Percentiles rank a stretch among this genome's conserved stretches.
Conservation (phyloP, 2,888 invertebrate species). For the Lamellibrachia columna region DNA sequence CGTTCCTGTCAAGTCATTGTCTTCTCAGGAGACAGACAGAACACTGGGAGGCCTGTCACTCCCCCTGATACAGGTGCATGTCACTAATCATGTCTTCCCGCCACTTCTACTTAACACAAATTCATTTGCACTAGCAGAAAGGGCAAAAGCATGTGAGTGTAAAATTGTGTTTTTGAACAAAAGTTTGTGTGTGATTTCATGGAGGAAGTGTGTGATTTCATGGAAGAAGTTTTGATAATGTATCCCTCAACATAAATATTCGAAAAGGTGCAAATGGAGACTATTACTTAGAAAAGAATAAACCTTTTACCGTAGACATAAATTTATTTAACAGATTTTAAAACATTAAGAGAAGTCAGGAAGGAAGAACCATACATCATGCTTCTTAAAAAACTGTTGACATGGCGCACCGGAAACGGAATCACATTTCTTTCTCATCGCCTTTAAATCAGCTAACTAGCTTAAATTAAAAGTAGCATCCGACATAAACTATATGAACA, state of each 20-base stretch:
- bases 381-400: background rate
- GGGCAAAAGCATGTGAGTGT: background rate
- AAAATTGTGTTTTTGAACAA: background rate
- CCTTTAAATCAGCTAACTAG: slow-evolving; percentile 10
- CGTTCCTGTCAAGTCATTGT: background rate
- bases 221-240: no score
- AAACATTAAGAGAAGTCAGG: background rate
- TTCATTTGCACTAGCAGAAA: background rate
- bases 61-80: slow-evolving; percentile 1
- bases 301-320: background rate
- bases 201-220: no score
- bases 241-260: background rate
- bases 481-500: background rate
- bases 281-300: background rate
- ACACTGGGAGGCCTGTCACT: background rate
- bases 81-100: background rate
- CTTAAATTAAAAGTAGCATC: background rate
- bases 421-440: background rate
- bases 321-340: background rate
- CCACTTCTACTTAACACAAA: background rate
- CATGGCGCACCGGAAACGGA: background rate
- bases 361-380: background rate
- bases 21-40: background rate
- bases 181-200: background rate
- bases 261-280: background rate